phyloP scores from a whole-genome alignment of 2,888 invertebrate species.

The Syrista parreyssii region DNA sequence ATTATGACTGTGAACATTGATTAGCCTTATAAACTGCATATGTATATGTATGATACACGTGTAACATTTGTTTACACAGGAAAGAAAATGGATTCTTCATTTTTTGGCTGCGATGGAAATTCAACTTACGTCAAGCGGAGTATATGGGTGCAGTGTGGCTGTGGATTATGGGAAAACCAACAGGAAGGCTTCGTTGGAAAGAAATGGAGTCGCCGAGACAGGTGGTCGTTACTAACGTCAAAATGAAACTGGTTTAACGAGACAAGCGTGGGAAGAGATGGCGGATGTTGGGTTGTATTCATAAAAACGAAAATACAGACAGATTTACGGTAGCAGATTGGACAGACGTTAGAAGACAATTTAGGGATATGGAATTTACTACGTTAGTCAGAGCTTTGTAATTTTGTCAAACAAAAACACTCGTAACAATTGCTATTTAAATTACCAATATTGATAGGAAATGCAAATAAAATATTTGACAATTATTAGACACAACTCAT shows the following conservation, averaged over 20 bases:
- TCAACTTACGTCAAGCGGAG: background rate
- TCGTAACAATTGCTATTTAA: background rate
- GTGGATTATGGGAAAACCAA: background rate
- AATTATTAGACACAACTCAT: background rate
- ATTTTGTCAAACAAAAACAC: background rate
- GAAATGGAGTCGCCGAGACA: background rate
- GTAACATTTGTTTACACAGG: background rate
- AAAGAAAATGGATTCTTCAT: background rate
- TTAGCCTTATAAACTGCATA: background rate
- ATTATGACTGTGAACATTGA: background rate
- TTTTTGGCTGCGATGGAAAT: background rate
- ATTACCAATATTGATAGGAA: background rate
- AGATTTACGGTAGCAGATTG: background rate
- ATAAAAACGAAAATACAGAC: background rate
- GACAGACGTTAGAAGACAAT: background rate
- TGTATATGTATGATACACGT: background rate
- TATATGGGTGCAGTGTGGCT: no score
- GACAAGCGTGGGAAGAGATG: background rate
- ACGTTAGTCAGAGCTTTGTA: background rate
- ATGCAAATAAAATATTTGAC: background rate
- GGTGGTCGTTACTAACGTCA: background rate
- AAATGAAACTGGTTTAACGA: background rate
- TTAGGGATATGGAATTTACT: background rate
- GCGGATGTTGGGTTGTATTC: background rate
- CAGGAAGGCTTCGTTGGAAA: background rate